phyloP scores from a whole-genome alignment of 2,888 invertebrate genomes.

The Caenorhabditis imperialis region DNA sequence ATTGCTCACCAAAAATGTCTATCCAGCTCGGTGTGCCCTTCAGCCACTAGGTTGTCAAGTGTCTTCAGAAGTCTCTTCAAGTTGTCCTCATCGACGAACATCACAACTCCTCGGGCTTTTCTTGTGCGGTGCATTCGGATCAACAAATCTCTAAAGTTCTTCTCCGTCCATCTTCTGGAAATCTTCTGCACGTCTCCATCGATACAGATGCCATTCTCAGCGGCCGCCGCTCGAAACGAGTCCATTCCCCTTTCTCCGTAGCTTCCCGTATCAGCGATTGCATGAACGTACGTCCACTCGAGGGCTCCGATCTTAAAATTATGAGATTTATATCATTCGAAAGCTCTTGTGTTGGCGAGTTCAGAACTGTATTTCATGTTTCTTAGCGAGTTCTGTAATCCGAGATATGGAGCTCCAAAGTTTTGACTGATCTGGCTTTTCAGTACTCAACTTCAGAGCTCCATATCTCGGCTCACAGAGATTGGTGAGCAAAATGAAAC shows the following conservation, averaged over 20 bases:
- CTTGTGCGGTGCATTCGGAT: constrained; percentile 80
- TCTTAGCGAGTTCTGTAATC: too few species aligned
- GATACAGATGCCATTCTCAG: constrained; percentile 81
- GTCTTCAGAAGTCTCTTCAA: constrained; percentile 76
- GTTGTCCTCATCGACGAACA: constrained; percentile 86
- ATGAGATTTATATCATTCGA: too few species aligned
- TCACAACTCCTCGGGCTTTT: constrained; percentile 83
- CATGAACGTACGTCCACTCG: constrained; percentile 87
- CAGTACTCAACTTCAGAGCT: too few species aligned
- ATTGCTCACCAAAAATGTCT: constrained; percentile 65
- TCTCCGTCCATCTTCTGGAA: constrained; percentile 71
- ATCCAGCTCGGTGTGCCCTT: constrained; percentile 59
- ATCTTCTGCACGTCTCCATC: constrained; percentile 80
- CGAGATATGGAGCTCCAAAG: too few species aligned
- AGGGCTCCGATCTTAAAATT: constrained; percentile 81
- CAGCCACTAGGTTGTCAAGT: constrained; percentile 53
- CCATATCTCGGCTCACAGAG: too few species aligned
- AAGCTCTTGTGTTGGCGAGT: too few species aligned
- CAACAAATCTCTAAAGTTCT: constrained; percentile 81
- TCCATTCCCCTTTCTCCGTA: constrained; percentile 82
- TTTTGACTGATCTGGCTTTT: too few species aligned
- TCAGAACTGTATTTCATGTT: too few species aligned
- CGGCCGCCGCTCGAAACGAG: constrained; percentile 72
- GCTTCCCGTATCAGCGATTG: constrained; percentile 86
- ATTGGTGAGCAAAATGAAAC: too few species aligned